Percentiles rank a stretch among this genome's conserved stretches.
Conservation (phyloP, 2,797 vertebrate species). For the Chloroceryle amazona region DNA sequence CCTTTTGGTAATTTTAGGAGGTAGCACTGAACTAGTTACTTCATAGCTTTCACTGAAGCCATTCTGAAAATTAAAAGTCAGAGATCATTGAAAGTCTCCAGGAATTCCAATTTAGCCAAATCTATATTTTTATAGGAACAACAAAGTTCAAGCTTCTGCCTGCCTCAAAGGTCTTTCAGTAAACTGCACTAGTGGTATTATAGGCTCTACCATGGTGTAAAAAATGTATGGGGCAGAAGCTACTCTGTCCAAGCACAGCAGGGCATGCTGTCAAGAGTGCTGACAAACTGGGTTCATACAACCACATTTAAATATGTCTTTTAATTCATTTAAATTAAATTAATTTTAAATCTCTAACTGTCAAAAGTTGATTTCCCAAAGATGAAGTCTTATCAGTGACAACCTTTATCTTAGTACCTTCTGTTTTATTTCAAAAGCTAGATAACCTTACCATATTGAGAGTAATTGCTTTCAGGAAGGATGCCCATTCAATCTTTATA, state of each 20-base stretch:
- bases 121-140: not conserved
- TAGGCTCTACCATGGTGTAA: not conserved
- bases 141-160: not conserved
- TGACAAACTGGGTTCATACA: not conserved
- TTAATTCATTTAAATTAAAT: not conserved
- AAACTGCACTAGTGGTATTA: not conserved
- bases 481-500: not conserved
- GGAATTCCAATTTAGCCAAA: not conserved
- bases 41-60: not conserved
- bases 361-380: not conserved
- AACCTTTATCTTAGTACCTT: not conserved
- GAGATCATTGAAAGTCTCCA: not conserved
- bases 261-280: not conserved
- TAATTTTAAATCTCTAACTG: not conserved
- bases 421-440: not conserved
- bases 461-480: not conserved
- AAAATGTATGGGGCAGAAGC: not conserved
- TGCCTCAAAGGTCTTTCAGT: not conserved
- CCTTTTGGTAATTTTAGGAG: not conserved
- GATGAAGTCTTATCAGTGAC: not conserved
- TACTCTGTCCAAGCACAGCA: not conserved
- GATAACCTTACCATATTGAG: not conserved
- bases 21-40: not conserved
- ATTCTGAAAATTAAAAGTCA: not conserved
- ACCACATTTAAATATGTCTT: not conserved